Conservation (phyloP, 2,888 invertebrate genomes). For the Rhabditoides inermis region DNA sequence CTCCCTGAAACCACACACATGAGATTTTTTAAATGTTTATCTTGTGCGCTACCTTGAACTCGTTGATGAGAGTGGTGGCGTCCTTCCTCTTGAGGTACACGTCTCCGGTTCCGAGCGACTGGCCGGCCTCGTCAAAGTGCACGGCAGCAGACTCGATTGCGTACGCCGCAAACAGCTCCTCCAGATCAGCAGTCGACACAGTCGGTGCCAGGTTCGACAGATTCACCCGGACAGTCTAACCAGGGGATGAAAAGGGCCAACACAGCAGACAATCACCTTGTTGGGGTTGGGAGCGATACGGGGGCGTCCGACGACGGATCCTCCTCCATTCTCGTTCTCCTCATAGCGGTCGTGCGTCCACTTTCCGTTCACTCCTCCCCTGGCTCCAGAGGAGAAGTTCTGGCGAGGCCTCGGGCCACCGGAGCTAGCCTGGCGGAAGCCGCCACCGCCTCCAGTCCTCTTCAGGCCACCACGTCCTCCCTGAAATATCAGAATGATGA, state of each 20-base stretch:
- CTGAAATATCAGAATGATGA: not conserved
- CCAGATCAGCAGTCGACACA: conserved; percentile 25
- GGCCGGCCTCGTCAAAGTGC: conserved; percentile 14
- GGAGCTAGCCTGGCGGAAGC: too few relatives aligned
- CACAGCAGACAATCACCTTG: too few relatives aligned
- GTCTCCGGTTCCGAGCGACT: conserved; percentile 12
- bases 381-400: not conserved
- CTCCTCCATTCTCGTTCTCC: not conserved
- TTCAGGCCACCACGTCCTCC: not conserved
- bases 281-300: too few relatives aligned
- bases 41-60: too few relatives aligned
- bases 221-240: conserved; percentile 18
- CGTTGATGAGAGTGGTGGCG: conserved; percentile 9
- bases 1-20: too few relatives aligned
- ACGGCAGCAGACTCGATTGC: conserved; percentile 6
- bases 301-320: too few relatives aligned
- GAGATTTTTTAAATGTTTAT: too few relatives aligned
- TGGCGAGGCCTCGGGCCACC: not conserved
- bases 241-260: too few relatives aligned
- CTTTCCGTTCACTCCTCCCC: conserved; percentile 5
- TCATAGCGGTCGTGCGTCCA: conserved; percentile 8
- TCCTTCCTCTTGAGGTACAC: conserved; percentile 2
- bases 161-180: conserved; percentile 15
- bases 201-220: conserved; percentile 25
- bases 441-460: too few relatives aligned